Evolutionary conservation across 2,888 invertebrate species (phyloP), one percentile per base, ranked within the genome.

Genomic region (Dicycla oo): DNA sequence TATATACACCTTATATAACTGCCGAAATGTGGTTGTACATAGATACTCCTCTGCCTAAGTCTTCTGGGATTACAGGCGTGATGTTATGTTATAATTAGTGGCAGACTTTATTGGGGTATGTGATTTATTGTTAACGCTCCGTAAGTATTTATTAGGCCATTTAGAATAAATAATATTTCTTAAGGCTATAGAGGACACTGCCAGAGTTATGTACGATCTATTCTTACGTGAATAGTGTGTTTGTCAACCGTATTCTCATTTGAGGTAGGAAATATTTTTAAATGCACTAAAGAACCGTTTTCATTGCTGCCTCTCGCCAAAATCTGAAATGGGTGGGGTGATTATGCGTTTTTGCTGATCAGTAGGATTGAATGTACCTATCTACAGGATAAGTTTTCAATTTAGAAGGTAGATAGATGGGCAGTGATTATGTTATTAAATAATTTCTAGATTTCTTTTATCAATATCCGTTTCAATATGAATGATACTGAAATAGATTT

Each of bases 151-250:
- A 56, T 15, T 47, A 10, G 20, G 3, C 1, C 40, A 23, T 51
- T 15, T 23, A 15, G 23, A 13, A 43, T 34, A 49, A 34, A 43
- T 73, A 43, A 34, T 34, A 61, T 51, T 73, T 34, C n/a, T 11
- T 23, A 23, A 23, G 40, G 23, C 15, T 23, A 47, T 15, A 30
- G 26, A 60, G 20, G 3, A 10, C 23, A 7, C 34, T 73, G 47
- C 51, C 51, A 71, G 40, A 20, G 20, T 60, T 51, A 20, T 49
- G 40, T 5, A 69, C 54, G 47, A 30, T 57, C 30, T 30, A 30
- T 57, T 49, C 8, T 26, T 43, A 18, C 61, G 49, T 43, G 23
- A 26, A 51, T 73, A 43, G 20, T 51, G 23, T 38, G 15, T 68
- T 30, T 23, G 1, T 69, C 23, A 69, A 26, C 26, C 5, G 5